Base-by-base conservation (phyloP, 2,797 vertebrate genomes). In the Allobates femoralis region DNA sequence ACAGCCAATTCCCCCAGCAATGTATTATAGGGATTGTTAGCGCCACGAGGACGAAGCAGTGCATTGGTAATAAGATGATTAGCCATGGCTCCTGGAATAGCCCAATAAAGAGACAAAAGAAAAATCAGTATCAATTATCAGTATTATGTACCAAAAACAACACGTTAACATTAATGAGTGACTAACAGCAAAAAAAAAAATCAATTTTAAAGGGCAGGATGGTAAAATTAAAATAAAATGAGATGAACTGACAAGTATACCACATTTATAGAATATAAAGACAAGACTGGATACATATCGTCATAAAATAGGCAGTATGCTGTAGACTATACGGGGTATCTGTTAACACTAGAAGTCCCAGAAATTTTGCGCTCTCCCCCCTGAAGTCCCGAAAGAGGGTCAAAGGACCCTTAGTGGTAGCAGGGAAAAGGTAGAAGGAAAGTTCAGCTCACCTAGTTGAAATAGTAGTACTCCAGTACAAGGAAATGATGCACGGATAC, bases 11-110 rank as follows among this genome's bases (percentile, higher is more conserved):
- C 98, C 96, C 97, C 98, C 94, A 99, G 97, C 97, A 99, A 97
- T 96, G 98, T 99, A 94, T 99, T 99, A 99, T 99, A 99, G 94
- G 98, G 98, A 97, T 99, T 99, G 97, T 99, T 99, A 98, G 97
- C 98, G 96, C 97, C 96, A 97, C 99, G 98, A 96, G 98, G 97
- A 96, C 98, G 98, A 94, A 99, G 98, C 92, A 99, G 98, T 94
- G 98, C 97, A 96, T 98, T 99, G 97, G 97, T 98, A 96, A 99
- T 98, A 96, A 99, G 97, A 97, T 99, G 98, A 94, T 99, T 99
- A 98, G 98, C 98, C 98, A 99, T 99, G 96, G 96, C 97, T 97
- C 98, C 98, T 99, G 97, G 94, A 97, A 96, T 96, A 97, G 97
- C 96, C 97, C 96, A 92, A 94, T 92, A 93, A 93, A 93, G 94